Evolutionary conservation across 1,140 invertebrate genomes (phyloP), one percentile per base, ranked within the genome.

Genomic region (Bombus waltoni): DNA sequence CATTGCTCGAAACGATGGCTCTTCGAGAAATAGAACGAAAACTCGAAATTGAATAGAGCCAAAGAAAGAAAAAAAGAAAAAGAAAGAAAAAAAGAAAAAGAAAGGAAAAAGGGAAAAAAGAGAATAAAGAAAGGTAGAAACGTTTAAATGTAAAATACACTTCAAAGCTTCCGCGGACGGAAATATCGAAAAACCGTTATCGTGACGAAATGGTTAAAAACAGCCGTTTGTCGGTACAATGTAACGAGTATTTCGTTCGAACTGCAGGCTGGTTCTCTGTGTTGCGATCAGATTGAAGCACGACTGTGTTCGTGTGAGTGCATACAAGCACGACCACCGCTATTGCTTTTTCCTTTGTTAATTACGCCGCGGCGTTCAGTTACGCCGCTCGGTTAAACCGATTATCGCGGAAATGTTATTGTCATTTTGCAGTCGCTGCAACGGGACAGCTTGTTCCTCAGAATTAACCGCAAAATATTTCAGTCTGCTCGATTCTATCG

Each of bases 281-380:
- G 66, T 84, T 79, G 53, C 75, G 82, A 84, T 84, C 82, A 84
- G 75, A 84, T 84, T 84, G 82, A 79, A 84, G 82, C 82, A 84
- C 53, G 75, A 44, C 74, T 44, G 53, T 79, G 66, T 84, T 84
- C 70, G 78, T 84, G 82, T 84, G 76, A 59, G 53, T 28, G 62
- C 75, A 79, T 84, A 71, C 82, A 78, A 83, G 77, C 82, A 75
- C 32, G 73, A 47, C 75, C 82, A 35, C 82, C 82, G 74, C 82
- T 84, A 84, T 84, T 84, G 82, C 82, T 84, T 84, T 84, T 84
- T 84, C 82, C 82, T 84, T 84, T 84, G 82, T 84, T 84, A 84
- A 84, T 84, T 84, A 84, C 82, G 66, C 83, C 66, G 76, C 76
- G 76, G 75, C 53, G 66, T 79, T 79, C 66, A 84, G 76, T 79